Percentiles rank a stretch among this genome's conserved stretches.
Conservation (phyloP, 2,797 vertebrate genomes). For the Sebastes itinus region DNA sequence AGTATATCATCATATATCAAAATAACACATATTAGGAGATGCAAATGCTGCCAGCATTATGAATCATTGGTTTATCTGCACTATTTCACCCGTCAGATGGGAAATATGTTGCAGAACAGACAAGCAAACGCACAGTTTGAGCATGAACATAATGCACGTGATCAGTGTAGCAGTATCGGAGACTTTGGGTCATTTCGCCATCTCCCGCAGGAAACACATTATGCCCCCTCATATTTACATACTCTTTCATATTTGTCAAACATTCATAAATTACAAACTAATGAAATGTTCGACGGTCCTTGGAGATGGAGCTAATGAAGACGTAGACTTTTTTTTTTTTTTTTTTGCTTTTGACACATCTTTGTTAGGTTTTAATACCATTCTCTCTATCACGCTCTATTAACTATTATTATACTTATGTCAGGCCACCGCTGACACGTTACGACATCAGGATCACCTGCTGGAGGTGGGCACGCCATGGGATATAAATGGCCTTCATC, state of each 20-base stretch:
- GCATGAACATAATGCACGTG: slow-evolving; percentile 92
- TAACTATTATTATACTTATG: slow-evolving; percentile 94
- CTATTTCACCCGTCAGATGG: slow-evolving; percentile 97
- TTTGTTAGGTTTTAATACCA: slow-evolving; percentile 94
- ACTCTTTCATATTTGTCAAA: slow-evolving; percentile 99
- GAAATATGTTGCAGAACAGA: slow-evolving; percentile 87
- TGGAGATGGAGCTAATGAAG: slow-evolving; percentile 97
- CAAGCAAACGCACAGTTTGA: slow-evolving; percentile 93
- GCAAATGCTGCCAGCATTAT: slow-evolving; percentile 96
- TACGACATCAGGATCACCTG: slow-evolving; percentile 91
- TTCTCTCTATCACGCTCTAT: slow-evolving; percentile 92
- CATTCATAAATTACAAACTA: slow-evolving; percentile 99
- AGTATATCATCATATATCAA: slow-evolving; percentile 83
- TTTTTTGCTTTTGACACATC: slow-evolving; percentile 85
- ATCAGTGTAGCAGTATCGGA: slow-evolving; percentile 95
- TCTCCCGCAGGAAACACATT: slow-evolving; percentile 99
- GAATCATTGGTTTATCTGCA: slow-evolving; percentile 98
- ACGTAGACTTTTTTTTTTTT: slow-evolving; percentile 84
- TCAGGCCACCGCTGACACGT: slow-evolving; percentile 90
- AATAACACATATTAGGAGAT: slow-evolving; percentile 88
- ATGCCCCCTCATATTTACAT: slow-evolving; percentile 97
- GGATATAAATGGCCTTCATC: slow-evolving; percentile 77
- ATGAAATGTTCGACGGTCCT: slow-evolving; percentile 98
- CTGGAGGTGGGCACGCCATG: slow-evolving; percentile 84
- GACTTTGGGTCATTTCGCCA: slow-evolving; percentile 99